Conservation (phyloP, 1,140 invertebrate species). For the Macrobrachium rosenbergii region DNA sequence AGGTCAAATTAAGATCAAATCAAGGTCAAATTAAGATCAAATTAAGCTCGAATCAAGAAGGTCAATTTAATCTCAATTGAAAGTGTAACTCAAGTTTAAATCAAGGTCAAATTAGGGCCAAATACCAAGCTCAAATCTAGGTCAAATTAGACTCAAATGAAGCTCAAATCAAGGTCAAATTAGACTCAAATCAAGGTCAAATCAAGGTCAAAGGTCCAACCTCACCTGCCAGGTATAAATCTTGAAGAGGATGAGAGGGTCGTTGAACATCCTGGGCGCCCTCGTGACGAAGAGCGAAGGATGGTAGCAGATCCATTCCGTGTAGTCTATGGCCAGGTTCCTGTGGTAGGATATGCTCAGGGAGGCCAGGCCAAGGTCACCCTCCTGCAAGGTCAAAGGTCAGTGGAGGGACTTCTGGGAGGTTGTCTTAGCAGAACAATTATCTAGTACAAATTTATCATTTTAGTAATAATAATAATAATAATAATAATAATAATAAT, state of each 20-base stretch:
- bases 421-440: no score
- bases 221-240: slow-evolving; percentile 43
- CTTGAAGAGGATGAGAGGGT: slow-evolving; percentile 29
- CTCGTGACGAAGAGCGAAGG: slow-evolving; percentile 47
- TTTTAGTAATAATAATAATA: no score
- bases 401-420: no score
- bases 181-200: not conserved
- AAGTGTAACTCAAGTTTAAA: not conserved
- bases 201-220: no score
- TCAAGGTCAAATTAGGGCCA: not conserved
- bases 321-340: slow-evolving; percentile 48
- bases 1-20: no score
- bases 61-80: no score
- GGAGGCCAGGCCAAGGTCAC: slow-evolving; percentile 45
- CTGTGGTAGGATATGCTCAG: slow-evolving; percentile 43
- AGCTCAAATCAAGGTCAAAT: no score
- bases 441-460: no score
- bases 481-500: no score
- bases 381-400: slow-evolving; percentile 38
- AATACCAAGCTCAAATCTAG: not conserved
- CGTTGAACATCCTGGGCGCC: slow-evolving; percentile 33
- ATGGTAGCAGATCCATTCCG: slow-evolving; percentile 23
- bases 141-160: no score
- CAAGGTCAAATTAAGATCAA: no score
- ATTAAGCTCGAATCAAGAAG: no score